Evolutionary conservation across 2,797 vertebrate genomes (phyloP).

Genomic region (Enteromius mattozi): DNA sequence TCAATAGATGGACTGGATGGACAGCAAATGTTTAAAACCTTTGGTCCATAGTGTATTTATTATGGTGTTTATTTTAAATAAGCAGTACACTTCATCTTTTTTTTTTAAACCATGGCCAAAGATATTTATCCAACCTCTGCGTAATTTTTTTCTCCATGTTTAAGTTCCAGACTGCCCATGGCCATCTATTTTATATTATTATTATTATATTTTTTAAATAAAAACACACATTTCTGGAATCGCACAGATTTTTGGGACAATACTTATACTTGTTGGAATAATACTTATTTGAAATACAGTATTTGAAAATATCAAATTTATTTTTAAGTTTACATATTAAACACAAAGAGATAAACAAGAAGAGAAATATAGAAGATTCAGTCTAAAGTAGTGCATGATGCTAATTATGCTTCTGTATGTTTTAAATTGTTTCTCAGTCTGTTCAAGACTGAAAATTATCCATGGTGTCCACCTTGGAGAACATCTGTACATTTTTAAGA

Average conservation of each 20-base stretch:
- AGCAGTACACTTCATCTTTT: conserved; percentile 7
- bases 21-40: conserved; percentile 3
- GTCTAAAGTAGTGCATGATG: conserved; percentile 29
- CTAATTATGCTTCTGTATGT: conserved; percentile 10
- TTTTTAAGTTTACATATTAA: not conserved
- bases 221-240: not conserved
- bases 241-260: not conserved
- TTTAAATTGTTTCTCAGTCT: conserved; percentile 17
- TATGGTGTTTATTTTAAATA: conserved; percentile 43
- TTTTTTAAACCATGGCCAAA: conserved; percentile 34
- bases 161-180: not conserved
- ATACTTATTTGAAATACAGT: not conserved
- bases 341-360: not conserved
- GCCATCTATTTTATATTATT: not conserved
- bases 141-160: not conserved
- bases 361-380: not conserved
- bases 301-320: not conserved
- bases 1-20: not conserved
- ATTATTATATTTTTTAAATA: too few relatives aligned
- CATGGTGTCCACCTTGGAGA: conserved; percentile 29
- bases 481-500: conserved; percentile 47
- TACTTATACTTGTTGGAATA: not conserved
- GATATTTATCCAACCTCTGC: conserved; percentile 1
- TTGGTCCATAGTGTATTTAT: conserved; percentile 9
- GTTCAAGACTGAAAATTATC: conserved; percentile 8